These are phyloP conservation scores for Lycophotia porphyrea DNA, from an alignment of 2,888 invertebrate genomes.

Conservation along the genomic window DNA sequence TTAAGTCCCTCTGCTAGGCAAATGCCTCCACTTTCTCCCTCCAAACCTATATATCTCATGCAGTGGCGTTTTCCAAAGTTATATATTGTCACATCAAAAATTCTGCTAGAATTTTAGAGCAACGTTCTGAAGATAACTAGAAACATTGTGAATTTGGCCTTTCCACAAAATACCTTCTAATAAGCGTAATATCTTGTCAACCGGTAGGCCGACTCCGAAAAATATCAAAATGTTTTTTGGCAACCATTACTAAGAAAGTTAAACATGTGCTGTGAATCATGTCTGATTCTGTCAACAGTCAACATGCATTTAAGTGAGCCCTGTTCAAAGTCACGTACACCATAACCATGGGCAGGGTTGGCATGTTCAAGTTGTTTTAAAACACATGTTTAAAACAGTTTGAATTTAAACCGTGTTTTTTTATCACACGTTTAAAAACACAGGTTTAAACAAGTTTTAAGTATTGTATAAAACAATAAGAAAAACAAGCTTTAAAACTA, in stretches of 20 bases:
- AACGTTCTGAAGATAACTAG: neutral
- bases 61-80: neutral
- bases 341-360: neutral
- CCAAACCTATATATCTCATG: neutral
- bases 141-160: neutral
- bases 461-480: too few species aligned
- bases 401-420: too few species aligned
- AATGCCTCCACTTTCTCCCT: neutral
- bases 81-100: neutral
- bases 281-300: conserved; percentile 15
- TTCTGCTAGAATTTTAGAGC: neutral
- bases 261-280: conserved; percentile 3
- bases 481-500: too few species aligned
- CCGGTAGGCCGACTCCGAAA: neutral
- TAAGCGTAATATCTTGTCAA: neutral
- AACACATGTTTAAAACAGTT: too few species aligned
- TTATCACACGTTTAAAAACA: too few species aligned
- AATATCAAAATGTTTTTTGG: neutral
- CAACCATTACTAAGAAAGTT: conserved; percentile 12
- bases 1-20: neutral
- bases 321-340: conserved; percentile 51
- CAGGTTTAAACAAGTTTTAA: too few species aligned
- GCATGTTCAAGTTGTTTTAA: too few species aligned
- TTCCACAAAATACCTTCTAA: neutral
- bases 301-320: conserved; percentile 23